These are phyloP conservation scores for Dichetophora obliterata DNA, from an alignment of 2,888 invertebrate species.

Conservation along the genomic window DNA sequence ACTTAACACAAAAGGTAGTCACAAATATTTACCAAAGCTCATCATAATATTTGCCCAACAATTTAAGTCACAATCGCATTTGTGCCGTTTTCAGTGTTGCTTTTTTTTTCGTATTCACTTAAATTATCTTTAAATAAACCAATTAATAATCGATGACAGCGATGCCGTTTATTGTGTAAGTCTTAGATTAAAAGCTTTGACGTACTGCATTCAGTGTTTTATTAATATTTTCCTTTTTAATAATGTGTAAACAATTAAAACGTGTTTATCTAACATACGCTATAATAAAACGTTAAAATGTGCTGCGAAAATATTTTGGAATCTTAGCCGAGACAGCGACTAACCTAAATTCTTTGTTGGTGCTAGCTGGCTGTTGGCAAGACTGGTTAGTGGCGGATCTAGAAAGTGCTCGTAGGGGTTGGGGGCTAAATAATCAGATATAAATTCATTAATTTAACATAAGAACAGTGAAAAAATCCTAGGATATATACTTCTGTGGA, in stretches of 20 bases:
- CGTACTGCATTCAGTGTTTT: not conserved
- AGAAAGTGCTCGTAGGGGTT: too few species aligned
- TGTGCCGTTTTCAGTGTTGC: not conserved
- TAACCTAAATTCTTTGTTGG: not conserved
- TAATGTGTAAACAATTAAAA: constrained; percentile 15
- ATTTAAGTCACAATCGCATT: not conserved
- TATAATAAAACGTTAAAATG: not conserved
- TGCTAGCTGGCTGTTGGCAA: too few species aligned
- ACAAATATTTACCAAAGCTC: not conserved
- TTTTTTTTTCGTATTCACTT: not conserved
- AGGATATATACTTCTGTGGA: too few species aligned
- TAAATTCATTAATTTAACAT: too few species aligned
- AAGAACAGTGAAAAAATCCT: too few species aligned
- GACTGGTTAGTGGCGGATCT: too few species aligned
- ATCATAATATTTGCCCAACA: not conserved
- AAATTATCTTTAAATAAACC: not conserved
- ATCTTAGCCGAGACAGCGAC: too few species aligned
- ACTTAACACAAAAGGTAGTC: not conserved
- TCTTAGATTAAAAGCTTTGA: not conserved
- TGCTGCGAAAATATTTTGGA: not conserved
- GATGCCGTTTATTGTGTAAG: not conserved
- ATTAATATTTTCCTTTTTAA: not conserved
- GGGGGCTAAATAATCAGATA: too few species aligned
- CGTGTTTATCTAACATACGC: not conserved
- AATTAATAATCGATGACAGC: constrained; percentile 2